Evolutionary conservation across 2,113 vertebrate species (phyloP), one percentile per base, ranked within the genome.

Genomic region (Sinocyclocheilus maitianheensis): DNA sequence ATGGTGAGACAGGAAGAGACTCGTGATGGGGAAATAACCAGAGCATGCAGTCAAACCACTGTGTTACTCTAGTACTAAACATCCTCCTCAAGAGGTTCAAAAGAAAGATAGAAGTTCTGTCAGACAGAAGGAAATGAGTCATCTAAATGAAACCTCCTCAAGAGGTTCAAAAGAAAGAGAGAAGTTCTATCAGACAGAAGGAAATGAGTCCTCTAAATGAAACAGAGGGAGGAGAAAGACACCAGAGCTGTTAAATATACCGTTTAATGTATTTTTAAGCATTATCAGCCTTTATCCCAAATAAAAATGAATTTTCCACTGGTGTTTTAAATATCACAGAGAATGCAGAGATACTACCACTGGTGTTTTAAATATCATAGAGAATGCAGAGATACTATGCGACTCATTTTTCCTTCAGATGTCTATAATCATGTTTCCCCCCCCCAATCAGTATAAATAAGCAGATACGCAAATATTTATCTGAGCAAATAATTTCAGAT

Each of bases 11-110:
- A 30, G 7, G 24, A n/a, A 4, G 1, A 20, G 18, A 16, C 34
- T 4, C 7, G 8, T 20, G 48, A 55, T 55, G 24, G 10, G 2
- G 7, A 37, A 71, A 20, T 48, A 48, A 48, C 43, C 43, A 20
- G 4, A 55, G 51, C 26, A 77, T 55, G 75, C 5, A 77, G 75
- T 77, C 75, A 77, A 77, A 18, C 75, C 12, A 51, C 58, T 60
- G 6, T 77, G 75, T 77, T 77, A 10, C 48, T 10, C 5, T 7
- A 71, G 16, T 9, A 11, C 67, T 20, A 34, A 16, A 3, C 65
- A 67, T 30, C 5, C 9, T 11, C 16, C 34, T 10, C 16, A 71
- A 20, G 16, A 37, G 13, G 65, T 34, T 69, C 26, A 16, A 67
- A 34, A 69, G 65, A 69, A 37, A 71, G 8, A 40, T 1, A 71